Evolutionary conservation across 2,888 invertebrate species (phyloP).

Genomic region (Panopea generosa): DNA sequence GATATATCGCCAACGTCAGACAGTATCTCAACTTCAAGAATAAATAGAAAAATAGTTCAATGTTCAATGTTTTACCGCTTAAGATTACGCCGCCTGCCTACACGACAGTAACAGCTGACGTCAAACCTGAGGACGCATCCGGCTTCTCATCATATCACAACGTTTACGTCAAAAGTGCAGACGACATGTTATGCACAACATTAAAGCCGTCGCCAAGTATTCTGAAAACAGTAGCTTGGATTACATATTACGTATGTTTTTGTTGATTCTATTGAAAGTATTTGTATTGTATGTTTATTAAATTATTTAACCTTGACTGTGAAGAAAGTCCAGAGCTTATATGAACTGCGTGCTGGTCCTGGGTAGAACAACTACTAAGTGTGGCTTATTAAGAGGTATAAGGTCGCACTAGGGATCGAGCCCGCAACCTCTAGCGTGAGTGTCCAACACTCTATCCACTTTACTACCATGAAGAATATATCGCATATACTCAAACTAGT

Average conservation of each 20-base stretch:
- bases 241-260: background rate
- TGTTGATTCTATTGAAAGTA: no score
- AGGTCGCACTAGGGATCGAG: no score
- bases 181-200: slow-evolving; percentile 17
- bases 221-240: slow-evolving; percentile 8
- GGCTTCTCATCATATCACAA: slow-evolving; percentile 10
- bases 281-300: no score
- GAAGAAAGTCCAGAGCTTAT: no score
- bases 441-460: no score
- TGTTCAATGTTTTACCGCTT: background rate
- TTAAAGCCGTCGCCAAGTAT: slow-evolving; percentile 5
- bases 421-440: no score
- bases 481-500: no score
- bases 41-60: background rate
- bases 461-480: no score
- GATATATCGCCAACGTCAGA: background rate
- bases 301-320: no score
- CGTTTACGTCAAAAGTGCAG: background rate
- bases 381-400: no score
- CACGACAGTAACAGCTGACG: background rate
- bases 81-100: slow-evolving; percentile 1
- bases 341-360: no score
- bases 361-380: no score
- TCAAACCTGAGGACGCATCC: slow-evolving; percentile 28
- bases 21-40: background rate